Conservation (phyloP, 2,113 vertebrate species). For the Sciurus niger region DNA sequence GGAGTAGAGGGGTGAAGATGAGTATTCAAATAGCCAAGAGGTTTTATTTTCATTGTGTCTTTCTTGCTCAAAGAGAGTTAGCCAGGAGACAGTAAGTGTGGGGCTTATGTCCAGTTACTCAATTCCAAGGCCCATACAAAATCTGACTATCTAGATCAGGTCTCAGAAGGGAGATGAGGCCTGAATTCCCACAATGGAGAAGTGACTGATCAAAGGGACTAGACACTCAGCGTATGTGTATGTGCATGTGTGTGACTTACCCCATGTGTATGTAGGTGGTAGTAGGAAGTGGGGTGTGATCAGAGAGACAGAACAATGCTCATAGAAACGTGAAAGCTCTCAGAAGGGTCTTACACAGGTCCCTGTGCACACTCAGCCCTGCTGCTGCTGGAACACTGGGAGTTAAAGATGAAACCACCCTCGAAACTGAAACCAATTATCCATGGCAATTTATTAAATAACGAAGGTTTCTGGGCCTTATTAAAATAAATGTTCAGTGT, state of each 20-base stretch:
- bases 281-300: background rate
- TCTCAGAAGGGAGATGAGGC: background rate
- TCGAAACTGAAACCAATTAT: conserved; percentile 70
- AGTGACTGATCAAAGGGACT: background rate
- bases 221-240: background rate
- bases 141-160: background rate
- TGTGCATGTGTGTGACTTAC: background rate
- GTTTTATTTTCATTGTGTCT: background rate
- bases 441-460: conserved; percentile 72
- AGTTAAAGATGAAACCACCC: conserved; percentile 64
- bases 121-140: background rate
- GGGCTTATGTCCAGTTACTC: background rate
- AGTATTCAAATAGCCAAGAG: background rate
- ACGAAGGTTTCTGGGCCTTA: conserved; percentile 66
- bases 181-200: background rate
- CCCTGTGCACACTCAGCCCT: background rate
- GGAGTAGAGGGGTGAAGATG: background rate
- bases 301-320: background rate
- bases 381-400: background rate
- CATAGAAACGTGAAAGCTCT: background rate
- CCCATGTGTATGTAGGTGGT: background rate
- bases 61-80: background rate
- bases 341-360: background rate
- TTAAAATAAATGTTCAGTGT: conserved; percentile 68
- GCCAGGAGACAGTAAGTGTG: background rate